Percentiles rank a stretch among this genome's conserved stretches.
Conservation (phyloP, 2,888 invertebrate genomes). For the Xanthia icteritia region DNA sequence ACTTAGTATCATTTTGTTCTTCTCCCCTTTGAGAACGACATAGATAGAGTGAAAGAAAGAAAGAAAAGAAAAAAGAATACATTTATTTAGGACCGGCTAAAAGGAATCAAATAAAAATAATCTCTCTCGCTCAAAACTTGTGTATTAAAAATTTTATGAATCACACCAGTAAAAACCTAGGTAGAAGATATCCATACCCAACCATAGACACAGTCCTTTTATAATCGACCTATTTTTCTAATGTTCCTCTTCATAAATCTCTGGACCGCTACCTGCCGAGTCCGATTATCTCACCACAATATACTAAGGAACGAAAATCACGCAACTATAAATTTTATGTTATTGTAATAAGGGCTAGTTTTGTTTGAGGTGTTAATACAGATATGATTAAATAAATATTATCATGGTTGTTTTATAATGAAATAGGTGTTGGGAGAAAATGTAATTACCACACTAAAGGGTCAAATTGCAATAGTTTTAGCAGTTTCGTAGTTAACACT, state of each 20-base stretch:
- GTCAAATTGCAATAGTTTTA: constrained; percentile 40
- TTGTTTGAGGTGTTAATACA: neutral
- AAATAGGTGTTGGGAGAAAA: constrained; percentile 17
- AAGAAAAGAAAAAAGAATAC: neutral
- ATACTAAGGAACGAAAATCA: constrained; percentile 2
- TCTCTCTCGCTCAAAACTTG: neutral
- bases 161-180: neutral
- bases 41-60: neutral
- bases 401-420: constrained; percentile 9
- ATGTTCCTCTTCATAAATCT: constrained; percentile 35
- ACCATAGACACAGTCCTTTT: constrained; percentile 4
- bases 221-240: constrained; percentile 41
- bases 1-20: neutral
- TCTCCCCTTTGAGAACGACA: neutral
- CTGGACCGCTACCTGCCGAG: constrained; percentile 34
- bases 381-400: constrained; percentile 1
- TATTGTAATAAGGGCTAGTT: neutral
- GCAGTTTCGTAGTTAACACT: constrained; percentile 34
- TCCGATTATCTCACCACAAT: constrained; percentile 29
- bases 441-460: constrained; percentile 27
- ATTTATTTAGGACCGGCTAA: no score
- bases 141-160: neutral
- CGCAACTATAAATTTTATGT: neutral
- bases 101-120: neutral
- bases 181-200: neutral